Evolutionary conservation across 2,797 vertebrate species (phyloP).

Genomic region (Melopsittacus undulatus): DNA sequence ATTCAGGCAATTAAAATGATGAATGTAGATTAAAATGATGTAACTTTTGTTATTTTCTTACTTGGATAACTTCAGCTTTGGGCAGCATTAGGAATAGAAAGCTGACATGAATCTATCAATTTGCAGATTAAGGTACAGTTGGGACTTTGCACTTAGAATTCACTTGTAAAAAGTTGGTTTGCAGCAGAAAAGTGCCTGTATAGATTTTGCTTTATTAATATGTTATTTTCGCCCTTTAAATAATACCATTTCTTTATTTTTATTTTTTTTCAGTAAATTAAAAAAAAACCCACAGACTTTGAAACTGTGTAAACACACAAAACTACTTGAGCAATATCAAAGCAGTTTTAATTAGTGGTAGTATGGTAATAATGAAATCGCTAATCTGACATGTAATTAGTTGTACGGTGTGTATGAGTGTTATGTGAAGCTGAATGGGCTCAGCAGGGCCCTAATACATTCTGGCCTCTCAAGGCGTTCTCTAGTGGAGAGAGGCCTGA

Average conservation of each 20-base stretch:
- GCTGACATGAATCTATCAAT: constrained; percentile 60
- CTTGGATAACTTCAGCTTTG: constrained; percentile 64
- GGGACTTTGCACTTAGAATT: constrained; percentile 5
- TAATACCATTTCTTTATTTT: background rate
- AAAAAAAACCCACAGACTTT: background rate
- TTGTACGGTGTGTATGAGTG: constrained; percentile 79
- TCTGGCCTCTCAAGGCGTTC: constrained; percentile 81
- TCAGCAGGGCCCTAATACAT: constrained; percentile 84
- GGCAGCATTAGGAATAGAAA: constrained; percentile 37
- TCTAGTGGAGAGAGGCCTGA: constrained; percentile 79
- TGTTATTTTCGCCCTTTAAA: background rate
- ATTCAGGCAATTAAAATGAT: constrained; percentile 79
- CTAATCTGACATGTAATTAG: constrained; percentile 90
- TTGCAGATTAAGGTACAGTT: constrained; percentile 27
- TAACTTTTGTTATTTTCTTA: constrained; percentile 78
- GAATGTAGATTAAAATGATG: constrained; percentile 80
- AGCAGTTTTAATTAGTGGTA: constrained; percentile 94
- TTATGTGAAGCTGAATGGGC: constrained; percentile 82
- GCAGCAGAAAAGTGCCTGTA: background rate
- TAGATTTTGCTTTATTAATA: background rate
- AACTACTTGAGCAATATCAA: constrained; percentile 90
- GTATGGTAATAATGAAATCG: constrained; percentile 91
- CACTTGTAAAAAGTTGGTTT: background rate
- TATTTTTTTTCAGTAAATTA: background rate
- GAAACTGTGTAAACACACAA: constrained; percentile 80